Percentiles rank a stretch among this genome's conserved stretches.
These are phyloP conservation scores for Plebejus anna DNA, from an alignment of 2,888 invertebrate genomes.

Conservation along the genomic window DNA sequence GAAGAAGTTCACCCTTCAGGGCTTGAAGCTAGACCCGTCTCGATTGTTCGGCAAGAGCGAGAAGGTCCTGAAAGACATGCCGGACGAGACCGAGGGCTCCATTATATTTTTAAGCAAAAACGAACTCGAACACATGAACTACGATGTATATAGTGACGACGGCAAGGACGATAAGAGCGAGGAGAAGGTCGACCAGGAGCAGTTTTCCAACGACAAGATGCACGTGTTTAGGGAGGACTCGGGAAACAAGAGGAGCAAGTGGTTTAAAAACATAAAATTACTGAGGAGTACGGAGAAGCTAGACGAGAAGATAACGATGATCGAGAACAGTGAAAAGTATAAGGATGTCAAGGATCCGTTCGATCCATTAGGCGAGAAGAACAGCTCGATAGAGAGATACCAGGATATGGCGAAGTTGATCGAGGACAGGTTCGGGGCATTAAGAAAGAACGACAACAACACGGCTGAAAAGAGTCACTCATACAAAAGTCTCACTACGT, in stretches of 20 bases:
- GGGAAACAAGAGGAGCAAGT: conserved; percentile 80
- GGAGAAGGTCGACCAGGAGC: conserved; percentile 61
- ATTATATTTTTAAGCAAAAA: conserved; percentile 84
- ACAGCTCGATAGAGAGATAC: conserved; percentile 85
- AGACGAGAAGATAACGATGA: conserved; percentile 68
- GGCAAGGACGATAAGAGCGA: conserved; percentile 70
- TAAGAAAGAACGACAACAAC: conserved; percentile 66
- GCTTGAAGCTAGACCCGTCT: conserved; percentile 72
- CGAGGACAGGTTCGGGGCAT: conserved; percentile 82
- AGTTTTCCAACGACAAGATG: conserved; percentile 72
- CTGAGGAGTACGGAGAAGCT: conserved; percentile 70
- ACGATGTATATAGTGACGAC: conserved; percentile 75
- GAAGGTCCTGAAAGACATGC: conserved; percentile 74
- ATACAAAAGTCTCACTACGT: conserved; percentile 74
- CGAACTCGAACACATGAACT: conserved; percentile 82
- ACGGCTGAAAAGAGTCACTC: conserved; percentile 75
- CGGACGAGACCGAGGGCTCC: conserved; percentile 82
- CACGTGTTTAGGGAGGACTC: conserved; percentile 74
- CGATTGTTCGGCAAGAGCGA: conserved; percentile 75
- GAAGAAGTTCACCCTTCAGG: conserved; percentile 74
- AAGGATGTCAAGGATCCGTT: conserved; percentile 77
- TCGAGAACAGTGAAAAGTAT: conserved; percentile 62
- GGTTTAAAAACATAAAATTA: conserved; percentile 82
- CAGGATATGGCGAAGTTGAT: conserved; percentile 86
- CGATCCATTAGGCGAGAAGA: conserved; percentile 82